phyloP scores from a whole-genome alignment of 2,888 invertebrate genomes.

The Microplitis deprimator region DNA sequence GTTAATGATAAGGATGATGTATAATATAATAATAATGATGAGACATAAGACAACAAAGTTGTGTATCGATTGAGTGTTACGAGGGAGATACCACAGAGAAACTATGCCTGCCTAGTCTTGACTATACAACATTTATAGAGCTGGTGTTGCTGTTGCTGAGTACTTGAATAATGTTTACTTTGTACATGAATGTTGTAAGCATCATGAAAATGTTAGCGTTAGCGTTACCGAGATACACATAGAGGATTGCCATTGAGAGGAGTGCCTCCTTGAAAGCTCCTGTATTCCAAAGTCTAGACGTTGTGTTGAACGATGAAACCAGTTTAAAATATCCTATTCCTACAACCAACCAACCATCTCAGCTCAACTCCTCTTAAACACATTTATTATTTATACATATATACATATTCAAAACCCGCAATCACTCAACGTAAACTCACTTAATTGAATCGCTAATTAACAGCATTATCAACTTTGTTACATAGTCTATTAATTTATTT shows the following conservation, averaged over 20 bases:
- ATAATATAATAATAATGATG: too few relatives aligned
- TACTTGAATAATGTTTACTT: constrained; percentile 11
- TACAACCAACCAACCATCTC: background rate
- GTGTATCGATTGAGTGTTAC: background rate
- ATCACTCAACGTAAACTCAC: background rate
- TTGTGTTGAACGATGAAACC: background rate
- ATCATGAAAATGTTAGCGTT: constrained; percentile 15
- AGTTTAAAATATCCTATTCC: background rate
- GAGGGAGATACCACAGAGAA: background rate
- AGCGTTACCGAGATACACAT: background rate
- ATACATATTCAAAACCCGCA: constrained; percentile 1
- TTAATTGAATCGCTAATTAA: background rate
- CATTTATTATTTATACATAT: background rate
- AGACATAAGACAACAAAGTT: too few relatives aligned
- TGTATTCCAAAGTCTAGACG: constrained; percentile 1
- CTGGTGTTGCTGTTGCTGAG: background rate
- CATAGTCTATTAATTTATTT: too few relatives aligned
- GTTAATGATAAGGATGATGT: too few relatives aligned
- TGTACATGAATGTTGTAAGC: constrained; percentile 13
- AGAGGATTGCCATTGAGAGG: background rate
- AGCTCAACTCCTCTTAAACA: background rate
- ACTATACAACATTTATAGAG: background rate
- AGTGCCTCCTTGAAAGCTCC: constrained; percentile 1
- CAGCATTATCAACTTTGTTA: background rate
- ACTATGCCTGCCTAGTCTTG: too few relatives aligned